phyloP scores from a whole-genome alignment of 2,797 vertebrate species.

The Xenopus petersii region DNA sequence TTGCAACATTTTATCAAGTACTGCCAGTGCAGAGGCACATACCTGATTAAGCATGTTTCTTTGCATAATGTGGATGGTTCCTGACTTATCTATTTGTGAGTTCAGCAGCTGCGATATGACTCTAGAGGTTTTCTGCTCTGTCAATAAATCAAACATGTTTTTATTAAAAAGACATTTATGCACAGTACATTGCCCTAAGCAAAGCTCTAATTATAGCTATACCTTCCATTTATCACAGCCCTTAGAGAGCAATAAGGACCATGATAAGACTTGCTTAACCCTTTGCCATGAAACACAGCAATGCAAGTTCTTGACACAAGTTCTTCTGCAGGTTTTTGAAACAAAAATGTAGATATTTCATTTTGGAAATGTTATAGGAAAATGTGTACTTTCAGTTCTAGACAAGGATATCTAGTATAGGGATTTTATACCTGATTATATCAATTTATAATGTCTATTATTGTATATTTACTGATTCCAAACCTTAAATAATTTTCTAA shows the following conservation, averaged over 20 bases:
- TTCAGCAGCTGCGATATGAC: conserved; percentile 29
- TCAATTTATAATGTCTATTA: too few relatives aligned
- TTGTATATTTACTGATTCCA: too few relatives aligned
- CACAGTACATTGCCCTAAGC: conserved; percentile 44
- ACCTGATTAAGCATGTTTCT: conserved; percentile 1
- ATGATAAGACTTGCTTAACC: neutral
- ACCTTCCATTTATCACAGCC: conserved; percentile 29
- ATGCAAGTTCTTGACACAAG: too few relatives aligned
- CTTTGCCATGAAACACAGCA: neutral
- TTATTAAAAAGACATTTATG: conserved; percentile 35
- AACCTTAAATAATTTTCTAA: too few relatives aligned
- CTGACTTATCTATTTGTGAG: conserved; percentile 11
- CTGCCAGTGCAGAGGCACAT: neutral
- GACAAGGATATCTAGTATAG: too few relatives aligned
- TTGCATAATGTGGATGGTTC: neutral
- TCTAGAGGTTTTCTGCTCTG: conserved; percentile 18
- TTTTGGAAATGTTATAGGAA: too few relatives aligned
- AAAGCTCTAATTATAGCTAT: conserved; percentile 34
- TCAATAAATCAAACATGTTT: conserved; percentile 47
- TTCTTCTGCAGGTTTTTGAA: too few relatives aligned
- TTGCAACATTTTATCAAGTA: neutral
- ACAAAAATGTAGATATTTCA: too few relatives aligned
- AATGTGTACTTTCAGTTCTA: too few relatives aligned
- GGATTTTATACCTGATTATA: too few relatives aligned
- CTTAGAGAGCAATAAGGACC: neutral